A percentile compares a stretch with the other conserved stretches of the same genome.
phyloP scores from a whole-genome alignment of 2,797 vertebrate species.

The Manis javanica region DNA sequence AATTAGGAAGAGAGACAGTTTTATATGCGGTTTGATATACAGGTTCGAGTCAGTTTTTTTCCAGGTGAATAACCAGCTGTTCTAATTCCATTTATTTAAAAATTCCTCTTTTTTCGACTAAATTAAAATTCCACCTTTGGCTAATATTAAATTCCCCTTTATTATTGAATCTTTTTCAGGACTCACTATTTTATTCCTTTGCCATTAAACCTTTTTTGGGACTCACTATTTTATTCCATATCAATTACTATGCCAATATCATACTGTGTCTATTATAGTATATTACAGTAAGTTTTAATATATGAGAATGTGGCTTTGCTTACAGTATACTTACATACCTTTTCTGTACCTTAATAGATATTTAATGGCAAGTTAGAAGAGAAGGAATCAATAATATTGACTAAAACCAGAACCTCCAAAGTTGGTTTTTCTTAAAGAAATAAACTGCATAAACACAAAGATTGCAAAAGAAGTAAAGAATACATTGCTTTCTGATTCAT shows the following conservation, averaged over 20 bases:
- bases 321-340: background rate
- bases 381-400: background rate
- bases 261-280: background rate
- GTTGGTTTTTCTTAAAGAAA: background rate
- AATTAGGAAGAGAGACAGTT: background rate
- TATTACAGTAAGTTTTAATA: background rate
- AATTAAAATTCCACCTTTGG: constrained; percentile 21
- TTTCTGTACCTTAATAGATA: background rate
- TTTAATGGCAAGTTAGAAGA: background rate
- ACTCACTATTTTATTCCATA: background rate
- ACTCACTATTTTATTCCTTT: background rate
- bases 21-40: background rate
- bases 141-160: background rate
- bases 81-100: constrained; percentile 26
- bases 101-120: background rate
- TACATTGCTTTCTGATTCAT: background rate
- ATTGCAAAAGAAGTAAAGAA: background rate
- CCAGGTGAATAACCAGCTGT: background rate
- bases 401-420: constrained; percentile 6
- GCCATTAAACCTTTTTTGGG: background rate
- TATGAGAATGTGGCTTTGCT: background rate
- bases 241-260: background rate
- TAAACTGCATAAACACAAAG: background rate
- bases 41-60: background rate
- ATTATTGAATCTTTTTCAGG: constrained; percentile 15